Percentiles rank a stretch among this genome's conserved stretches.
Conservation (phyloP, 2,113 vertebrate species). For the Ciconia stormi region DNA sequence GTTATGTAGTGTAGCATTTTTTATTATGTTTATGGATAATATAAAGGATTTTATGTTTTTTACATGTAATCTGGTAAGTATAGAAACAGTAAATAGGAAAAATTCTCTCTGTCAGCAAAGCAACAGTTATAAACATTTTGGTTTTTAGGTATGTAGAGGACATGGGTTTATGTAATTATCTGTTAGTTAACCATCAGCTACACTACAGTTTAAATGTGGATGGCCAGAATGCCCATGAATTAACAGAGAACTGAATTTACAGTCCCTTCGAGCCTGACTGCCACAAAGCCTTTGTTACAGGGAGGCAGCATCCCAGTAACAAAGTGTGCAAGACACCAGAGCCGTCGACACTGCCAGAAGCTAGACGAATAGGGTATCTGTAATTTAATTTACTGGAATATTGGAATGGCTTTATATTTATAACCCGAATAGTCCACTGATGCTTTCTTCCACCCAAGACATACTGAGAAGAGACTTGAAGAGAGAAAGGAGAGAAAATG, state of each 20-base stretch:
- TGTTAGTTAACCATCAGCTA: background rate
- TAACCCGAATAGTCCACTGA: background rate
- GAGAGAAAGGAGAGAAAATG: background rate
- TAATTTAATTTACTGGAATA: background rate
- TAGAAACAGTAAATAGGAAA: constrained; percentile 56
- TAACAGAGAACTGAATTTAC: background rate
- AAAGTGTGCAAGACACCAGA: background rate
- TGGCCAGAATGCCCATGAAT: constrained; percentile 3
- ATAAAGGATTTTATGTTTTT: constrained; percentile 70
- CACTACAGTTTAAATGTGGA: background rate
- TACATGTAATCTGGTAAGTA: constrained; percentile 67
- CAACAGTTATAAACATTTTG: constrained; percentile 6
- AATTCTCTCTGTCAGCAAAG: background rate
- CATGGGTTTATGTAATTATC: background rate
- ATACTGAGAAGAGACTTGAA: background rate
- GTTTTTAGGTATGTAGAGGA: background rate
- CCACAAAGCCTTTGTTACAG: background rate
- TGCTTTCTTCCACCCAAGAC: background rate
- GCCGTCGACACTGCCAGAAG: background rate
- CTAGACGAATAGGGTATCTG: background rate
- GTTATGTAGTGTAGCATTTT: constrained; percentile 69
- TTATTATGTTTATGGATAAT: constrained; percentile 76
- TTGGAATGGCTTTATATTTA: background rate
- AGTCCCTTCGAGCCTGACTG: background rate
- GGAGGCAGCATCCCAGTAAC: background rate